Percentiles rank a stretch among this genome's conserved stretches.
Conservation (phyloP, 92 coral and sea anemone genomes). For the Porites rus region DNA sequence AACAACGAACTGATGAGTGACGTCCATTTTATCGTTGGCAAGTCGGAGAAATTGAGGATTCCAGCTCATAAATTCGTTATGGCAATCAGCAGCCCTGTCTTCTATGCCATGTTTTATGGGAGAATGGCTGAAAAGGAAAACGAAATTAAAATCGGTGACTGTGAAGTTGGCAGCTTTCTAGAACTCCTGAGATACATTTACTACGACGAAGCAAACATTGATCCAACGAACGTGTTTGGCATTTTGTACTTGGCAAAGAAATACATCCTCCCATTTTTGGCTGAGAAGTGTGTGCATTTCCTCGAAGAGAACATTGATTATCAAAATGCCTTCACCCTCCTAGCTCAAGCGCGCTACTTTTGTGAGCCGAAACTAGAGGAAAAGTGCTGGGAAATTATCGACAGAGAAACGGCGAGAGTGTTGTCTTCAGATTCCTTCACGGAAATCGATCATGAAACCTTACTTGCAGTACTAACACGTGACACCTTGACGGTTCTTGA, state of each 20-base stretch:
- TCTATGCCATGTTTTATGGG: slow-evolving; percentile 89
- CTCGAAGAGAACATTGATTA: slow-evolving; percentile 81
- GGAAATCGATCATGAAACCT: slow-evolving; percentile 71
- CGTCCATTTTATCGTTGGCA: slow-evolving; percentile 76
- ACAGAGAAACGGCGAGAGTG: slow-evolving; percentile 81
- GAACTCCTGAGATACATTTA: slow-evolving; percentile 82
- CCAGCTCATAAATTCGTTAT: slow-evolving; percentile 84
- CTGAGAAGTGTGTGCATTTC: slow-evolving; percentile 79
- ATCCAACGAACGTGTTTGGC: slow-evolving; percentile 80
- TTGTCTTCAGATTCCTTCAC: slow-evolving; percentile 78
- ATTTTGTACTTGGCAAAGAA: slow-evolving; percentile 87
- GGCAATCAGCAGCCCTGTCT: slow-evolving; percentile 88
- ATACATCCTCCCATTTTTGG: slow-evolving; percentile 85
- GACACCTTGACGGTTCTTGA: slow-evolving; percentile 82
- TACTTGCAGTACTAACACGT: slow-evolving; percentile 82
- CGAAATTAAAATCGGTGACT: slow-evolving; percentile 76
- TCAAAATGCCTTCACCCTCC: slow-evolving; percentile 84
- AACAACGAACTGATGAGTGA: slow-evolving; percentile 84
- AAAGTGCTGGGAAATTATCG: slow-evolving; percentile 88
- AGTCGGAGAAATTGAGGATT: slow-evolving; percentile 62
- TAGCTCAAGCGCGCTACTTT: slow-evolving; percentile 85
- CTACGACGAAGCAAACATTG: slow-evolving; percentile 78
- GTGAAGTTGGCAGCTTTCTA: slow-evolving; percentile 75
- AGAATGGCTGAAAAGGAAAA: slow-evolving; percentile 80
- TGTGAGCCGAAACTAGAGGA: slow-evolving; percentile 83